A percentile compares a stretch with the other conserved stretches of the same genome.
Evolutionary conservation across 2,797 vertebrate species (phyloP).

Genomic region (Falco cherrug): DNA sequence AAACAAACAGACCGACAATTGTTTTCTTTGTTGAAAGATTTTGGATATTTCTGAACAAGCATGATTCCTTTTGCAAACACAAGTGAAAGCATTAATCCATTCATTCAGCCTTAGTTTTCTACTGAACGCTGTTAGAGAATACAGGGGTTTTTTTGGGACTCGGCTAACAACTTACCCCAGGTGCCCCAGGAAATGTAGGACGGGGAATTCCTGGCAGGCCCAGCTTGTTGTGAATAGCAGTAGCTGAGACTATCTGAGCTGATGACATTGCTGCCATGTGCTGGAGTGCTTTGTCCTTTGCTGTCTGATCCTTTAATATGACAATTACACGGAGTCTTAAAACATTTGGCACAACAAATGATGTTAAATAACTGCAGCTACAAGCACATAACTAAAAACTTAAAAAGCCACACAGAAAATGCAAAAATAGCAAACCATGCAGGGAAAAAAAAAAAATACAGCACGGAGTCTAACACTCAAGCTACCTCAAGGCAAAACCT

Average conservation of each 20-base stretch:
- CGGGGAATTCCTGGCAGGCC: slow-evolving; percentile 97
- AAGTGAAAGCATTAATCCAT: slow-evolving; percentile 35
- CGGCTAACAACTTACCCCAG: slow-evolving; percentile 88
- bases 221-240: slow-evolving; percentile 99
- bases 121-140: slow-evolving; percentile 4
- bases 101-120: background rate
- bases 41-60: slow-evolving; percentile 9
- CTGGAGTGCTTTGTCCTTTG: slow-evolving; percentile 99
- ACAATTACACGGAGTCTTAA: slow-evolving; percentile 89
- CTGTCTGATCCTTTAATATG: slow-evolving; percentile 97
- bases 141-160: slow-evolving; percentile 15
- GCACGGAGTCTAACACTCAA: slow-evolving; percentile 66
- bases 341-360: slow-evolving; percentile 66
- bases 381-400: slow-evolving; percentile 76
- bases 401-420: slow-evolving; percentile 77
- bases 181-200: slow-evolving; percentile 92
- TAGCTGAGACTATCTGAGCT: slow-evolving; percentile 99
- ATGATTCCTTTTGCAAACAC: slow-evolving; percentile 11
- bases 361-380: slow-evolving; percentile 72
- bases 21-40: slow-evolving; percentile 8
- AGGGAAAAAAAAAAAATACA: slow-evolving; percentile 53
- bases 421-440: slow-evolving; percentile 80
- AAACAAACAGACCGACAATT: slow-evolving; percentile 53
- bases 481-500: slow-evolving; percentile 57
- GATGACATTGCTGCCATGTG: slow-evolving; percentile 99